Evolutionary conservation across 2,888 invertebrate genomes (phyloP), one percentile per base, ranked within the genome.

Genomic region (Ophion obscuratus): DNA sequence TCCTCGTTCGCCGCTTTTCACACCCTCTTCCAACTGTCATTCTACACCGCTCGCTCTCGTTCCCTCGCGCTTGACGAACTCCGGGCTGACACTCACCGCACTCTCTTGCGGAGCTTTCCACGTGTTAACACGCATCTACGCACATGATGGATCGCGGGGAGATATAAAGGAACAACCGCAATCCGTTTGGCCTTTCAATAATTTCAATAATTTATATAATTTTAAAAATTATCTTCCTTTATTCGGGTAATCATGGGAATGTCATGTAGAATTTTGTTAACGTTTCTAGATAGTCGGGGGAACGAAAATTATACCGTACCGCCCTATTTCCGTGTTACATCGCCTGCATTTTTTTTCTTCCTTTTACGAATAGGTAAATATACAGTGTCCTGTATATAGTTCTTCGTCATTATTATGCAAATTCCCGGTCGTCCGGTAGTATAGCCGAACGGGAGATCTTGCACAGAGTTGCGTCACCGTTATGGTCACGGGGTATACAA

Each of bases 1-100:
- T 44, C 20, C 61, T 61, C 61, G 6, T 40, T 62, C 57, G 20
- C 36, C 27, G 40, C 36, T 44, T 40, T 68, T 76, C 76, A 57
- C 66, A 17, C 44, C 66, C 76, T 76, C 67, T 66, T 66, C 66
- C 57, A 5, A 53, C 53, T 53, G 66, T 57, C 76, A 76, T 66
- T 44, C 20, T 66, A 36, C 76, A 57, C 71, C 64, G 36, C 53
- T 53, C 67, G 20, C 57, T 24, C 57, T 80, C 24, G 47, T 5
- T 66, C 27, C 47, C 11, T 64, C 20, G 31, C 74, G n/a, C 44
- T 64, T 36, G 71, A 79, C 61, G 70, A 24, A 64, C 75, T 64
- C 61, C 40, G 4, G 61, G 17, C 47, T 20, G 57, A 20, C 44
- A 44, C 61, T 62, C 27, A 17, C 59, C 66, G 24, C 17, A 24